A percentile compares a stretch with the other conserved stretches of the same genome.
These are phyloP conservation scores for Tiphia femorata DNA, from an alignment of 2,888 invertebrate genomes.

Conservation along the genomic window DNA sequence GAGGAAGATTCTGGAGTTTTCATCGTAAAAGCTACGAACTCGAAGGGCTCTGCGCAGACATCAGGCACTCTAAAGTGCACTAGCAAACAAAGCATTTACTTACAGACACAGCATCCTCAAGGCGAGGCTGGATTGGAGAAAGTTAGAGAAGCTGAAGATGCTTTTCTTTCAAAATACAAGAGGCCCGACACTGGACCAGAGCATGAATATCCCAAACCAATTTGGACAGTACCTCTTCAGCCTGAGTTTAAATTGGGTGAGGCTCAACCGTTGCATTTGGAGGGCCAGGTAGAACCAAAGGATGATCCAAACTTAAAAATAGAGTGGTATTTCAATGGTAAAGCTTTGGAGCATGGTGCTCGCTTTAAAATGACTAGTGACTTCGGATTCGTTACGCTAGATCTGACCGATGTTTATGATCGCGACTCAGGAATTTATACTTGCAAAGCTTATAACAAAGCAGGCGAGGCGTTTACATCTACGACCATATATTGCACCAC, in stretches of 20 bases:
- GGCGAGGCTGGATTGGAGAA: slow-evolving; percentile 91
- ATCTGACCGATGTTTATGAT: slow-evolving; percentile 91
- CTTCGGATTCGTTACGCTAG: slow-evolving; percentile 96
- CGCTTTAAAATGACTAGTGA: slow-evolving; percentile 94
- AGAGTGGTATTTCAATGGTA: slow-evolving; percentile 96
- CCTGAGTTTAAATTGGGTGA: slow-evolving; percentile 86
- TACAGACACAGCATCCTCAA: slow-evolving; percentile 96
- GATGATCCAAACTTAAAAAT: slow-evolving; percentile 91
- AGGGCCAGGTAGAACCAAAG: slow-evolving; percentile 95
- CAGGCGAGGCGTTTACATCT: slow-evolving; percentile 93
- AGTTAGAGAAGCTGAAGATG: slow-evolving; percentile 90
- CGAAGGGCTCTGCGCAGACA: slow-evolving; percentile 89
- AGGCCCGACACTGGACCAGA: slow-evolving; percentile 81
- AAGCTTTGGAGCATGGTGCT: slow-evolving; percentile 86
- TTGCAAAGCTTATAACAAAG: slow-evolving; percentile 89
- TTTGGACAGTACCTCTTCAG: slow-evolving; percentile 86
- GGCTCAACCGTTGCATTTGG: slow-evolving; percentile 89
- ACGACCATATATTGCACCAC: slow-evolving; percentile 88
- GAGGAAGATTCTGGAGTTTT: slow-evolving; percentile 94
- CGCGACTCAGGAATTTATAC: slow-evolving; percentile 95
- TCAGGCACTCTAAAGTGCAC: slow-evolving; percentile 90
- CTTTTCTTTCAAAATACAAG: slow-evolving; percentile 78
- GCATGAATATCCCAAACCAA: slow-evolving; percentile 84
- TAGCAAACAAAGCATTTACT: slow-evolving; percentile 82
- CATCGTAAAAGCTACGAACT: slow-evolving; percentile 90